These are phyloP conservation scores for Leptoclinus maculatus DNA, from an alignment of 2,797 vertebrate genomes.

Conservation along the genomic window DNA sequence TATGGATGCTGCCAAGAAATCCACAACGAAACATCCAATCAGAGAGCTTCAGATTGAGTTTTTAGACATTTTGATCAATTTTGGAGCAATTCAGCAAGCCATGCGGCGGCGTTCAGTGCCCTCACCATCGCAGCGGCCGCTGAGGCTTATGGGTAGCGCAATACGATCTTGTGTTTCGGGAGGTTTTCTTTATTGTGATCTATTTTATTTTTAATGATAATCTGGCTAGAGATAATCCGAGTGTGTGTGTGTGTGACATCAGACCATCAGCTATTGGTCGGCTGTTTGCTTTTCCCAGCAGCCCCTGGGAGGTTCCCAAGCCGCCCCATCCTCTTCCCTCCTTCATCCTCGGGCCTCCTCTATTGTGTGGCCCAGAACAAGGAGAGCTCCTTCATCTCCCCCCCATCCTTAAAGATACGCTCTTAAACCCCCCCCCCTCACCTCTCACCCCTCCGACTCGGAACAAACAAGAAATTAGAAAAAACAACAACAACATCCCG, in stretches of 20 bases:
- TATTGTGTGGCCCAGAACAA: constrained; percentile 38
- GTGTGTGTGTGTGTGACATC: background rate
- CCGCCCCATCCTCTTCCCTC: constrained; percentile 3
- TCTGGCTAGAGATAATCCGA: background rate
- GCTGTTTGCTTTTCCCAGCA: constrained; percentile 31
- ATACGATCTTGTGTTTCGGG: background rate
- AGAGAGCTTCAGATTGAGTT: background rate
- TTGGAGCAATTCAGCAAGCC: background rate
- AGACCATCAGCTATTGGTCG: background rate
- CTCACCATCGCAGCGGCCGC: background rate
- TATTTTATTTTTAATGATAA: background rate
- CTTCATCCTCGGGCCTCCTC: constrained; percentile 21
- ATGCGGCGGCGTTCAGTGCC: background rate
- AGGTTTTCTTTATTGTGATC: background rate
- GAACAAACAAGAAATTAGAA: constrained; percentile 61
- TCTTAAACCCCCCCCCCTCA: background rate
- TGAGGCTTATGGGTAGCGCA: constrained; percentile 27
- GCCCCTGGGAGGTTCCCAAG: constrained; percentile 21
- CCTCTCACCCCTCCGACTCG: background rate
- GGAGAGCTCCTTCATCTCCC: background rate
- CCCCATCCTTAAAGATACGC: background rate
- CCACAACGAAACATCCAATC: background rate
- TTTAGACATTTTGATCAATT: background rate
- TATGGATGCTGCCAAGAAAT: background rate
- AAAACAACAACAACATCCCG: constrained; percentile 80